Conservation (phyloP, 1,140 invertebrate species). For the Proctacanthus coquilletti region DNA sequence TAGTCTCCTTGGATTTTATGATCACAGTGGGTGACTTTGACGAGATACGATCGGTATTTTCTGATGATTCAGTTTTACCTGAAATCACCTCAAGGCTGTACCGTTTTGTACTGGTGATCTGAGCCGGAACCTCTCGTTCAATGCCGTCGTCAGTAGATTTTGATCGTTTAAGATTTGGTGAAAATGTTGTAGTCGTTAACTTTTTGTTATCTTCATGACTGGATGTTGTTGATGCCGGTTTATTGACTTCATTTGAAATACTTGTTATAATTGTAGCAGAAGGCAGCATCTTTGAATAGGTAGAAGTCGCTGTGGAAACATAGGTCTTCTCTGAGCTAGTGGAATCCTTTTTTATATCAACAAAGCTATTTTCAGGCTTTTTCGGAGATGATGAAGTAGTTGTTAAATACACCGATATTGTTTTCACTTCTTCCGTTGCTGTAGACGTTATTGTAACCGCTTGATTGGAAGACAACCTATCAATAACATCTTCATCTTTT, state of each 20-base stretch:
- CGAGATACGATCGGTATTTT: conserved; percentile 22
- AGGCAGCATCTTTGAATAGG: no score
- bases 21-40: neutral
- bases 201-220: no score
- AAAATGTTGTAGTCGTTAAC: neutral
- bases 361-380: no score
- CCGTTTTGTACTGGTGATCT: conserved; percentile 32
- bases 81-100: conserved; percentile 32
- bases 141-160: conserved; percentile 34
- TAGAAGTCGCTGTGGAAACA: no score
- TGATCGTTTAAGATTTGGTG: conserved; percentile 27
- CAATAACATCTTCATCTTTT: neutral
- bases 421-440: neutral
- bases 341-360: no score
- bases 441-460: neutral
- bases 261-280: no score
- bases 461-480: neutral
- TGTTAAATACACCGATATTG: no score
- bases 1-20: neutral
- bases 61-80: conserved; percentile 34
- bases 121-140: conserved; percentile 20
- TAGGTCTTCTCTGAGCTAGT: no score
- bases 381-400: no score
- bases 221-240: no score
- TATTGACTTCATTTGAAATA: no score